Evolutionary conservation across 2,113 vertebrate species (phyloP).

Genomic region (Aix galericulata): DNA sequence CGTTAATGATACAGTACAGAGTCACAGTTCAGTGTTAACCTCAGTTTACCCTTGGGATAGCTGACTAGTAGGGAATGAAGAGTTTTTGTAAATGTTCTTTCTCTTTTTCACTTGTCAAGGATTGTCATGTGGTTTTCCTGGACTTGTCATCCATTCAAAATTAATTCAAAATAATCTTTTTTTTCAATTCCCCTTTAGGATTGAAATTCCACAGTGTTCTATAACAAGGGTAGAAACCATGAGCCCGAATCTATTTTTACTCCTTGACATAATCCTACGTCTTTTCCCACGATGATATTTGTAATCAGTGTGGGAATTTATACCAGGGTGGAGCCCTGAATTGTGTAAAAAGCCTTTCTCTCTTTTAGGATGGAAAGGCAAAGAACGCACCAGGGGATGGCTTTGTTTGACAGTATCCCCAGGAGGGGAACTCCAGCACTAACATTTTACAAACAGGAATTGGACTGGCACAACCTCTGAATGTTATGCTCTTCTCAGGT

Average conservation of each 20-base stretch:
- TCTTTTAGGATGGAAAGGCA: not conserved
- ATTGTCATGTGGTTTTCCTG: not conserved
- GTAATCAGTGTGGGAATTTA: conserved; percentile 56
- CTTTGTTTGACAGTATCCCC: not conserved
- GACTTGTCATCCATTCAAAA: conserved; percentile 13
- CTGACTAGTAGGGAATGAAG: not conserved
- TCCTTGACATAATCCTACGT: conserved; percentile 1
- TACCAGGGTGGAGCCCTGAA: not conserved
- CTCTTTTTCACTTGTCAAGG: not conserved
- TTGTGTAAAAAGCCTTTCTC: not conserved
- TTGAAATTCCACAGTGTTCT: not conserved
- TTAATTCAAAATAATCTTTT: not conserved
- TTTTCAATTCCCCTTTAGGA: conserved; percentile 16
- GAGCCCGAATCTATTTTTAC: conserved; percentile 47
- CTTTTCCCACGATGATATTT: conserved; percentile 40
- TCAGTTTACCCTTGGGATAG: conserved; percentile 3
- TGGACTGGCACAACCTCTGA: not conserved
- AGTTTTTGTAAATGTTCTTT: not conserved
- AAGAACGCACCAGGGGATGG: not conserved
- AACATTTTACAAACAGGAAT: not conserved
- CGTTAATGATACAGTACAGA: not conserved
- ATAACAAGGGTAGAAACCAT: not conserved
- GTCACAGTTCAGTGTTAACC: not conserved
- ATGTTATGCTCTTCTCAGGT: not conserved
- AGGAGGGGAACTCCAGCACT: not conserved